Evolutionary conservation across 2,113 vertebrate species (phyloP).

Genomic region (Pithys albifrons): DNA sequence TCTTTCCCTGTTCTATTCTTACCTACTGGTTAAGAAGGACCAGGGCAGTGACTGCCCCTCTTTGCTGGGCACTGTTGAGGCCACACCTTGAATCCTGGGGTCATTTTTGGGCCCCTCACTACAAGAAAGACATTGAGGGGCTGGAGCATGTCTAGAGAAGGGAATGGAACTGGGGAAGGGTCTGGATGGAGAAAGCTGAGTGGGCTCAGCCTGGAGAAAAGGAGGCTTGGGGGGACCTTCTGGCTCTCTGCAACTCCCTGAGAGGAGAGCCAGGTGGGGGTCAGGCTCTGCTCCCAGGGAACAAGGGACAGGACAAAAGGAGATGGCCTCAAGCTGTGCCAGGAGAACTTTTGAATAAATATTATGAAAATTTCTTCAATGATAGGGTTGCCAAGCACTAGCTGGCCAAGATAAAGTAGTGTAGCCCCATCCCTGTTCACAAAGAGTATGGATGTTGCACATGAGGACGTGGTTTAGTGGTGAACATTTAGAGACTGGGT

Average conservation of each 20-base stretch:
- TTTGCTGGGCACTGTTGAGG: not conserved
- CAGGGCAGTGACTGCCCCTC: not conserved
- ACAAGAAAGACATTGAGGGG: not conserved
- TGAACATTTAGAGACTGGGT: not conserved
- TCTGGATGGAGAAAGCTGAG: not conserved
- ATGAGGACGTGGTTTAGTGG: too few relatives aligned
- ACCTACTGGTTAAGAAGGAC: not conserved
- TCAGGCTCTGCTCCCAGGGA: not conserved
- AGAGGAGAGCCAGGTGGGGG: not conserved
- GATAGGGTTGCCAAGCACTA: rapidly evolving
- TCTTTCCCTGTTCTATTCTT: not conserved
- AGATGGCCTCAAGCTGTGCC: not conserved
- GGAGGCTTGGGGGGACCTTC: not conserved
- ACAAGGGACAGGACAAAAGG: not conserved
- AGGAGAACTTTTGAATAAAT: rapidly evolving
- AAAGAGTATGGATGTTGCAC: not conserved
- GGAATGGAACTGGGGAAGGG: not conserved
- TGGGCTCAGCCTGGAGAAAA: not conserved
- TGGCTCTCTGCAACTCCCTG: not conserved
- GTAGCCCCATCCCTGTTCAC: not conserved
- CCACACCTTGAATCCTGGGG: not conserved
- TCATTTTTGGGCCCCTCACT: not conserved
- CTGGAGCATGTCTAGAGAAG: not conserved
- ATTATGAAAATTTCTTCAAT: not conserved
- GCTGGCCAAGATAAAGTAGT: not conserved